Evolutionary conservation across 2,113 vertebrate species (phyloP), one percentile per base, ranked within the genome.

Genomic region (Zosterops lateralis): DNA sequence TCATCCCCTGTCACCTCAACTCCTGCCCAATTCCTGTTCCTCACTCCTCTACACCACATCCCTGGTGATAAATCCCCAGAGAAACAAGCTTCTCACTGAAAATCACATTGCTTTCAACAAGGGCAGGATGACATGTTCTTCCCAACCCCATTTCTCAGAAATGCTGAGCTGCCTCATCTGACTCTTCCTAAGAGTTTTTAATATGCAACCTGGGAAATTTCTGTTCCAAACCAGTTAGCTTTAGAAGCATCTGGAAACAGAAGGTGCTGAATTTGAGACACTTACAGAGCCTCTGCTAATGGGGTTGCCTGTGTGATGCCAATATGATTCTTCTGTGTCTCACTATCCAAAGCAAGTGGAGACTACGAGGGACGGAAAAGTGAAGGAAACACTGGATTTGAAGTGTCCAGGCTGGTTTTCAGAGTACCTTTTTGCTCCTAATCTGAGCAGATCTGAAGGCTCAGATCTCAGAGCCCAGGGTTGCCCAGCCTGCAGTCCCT

Each of bases 281-380:
- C 17, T 22, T 29, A 32, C 83, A 50, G 40, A 50, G 40, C 21
- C 64, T 70, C 58, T 70, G 28, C 36, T 72, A 4, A 12, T 2
- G 17, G 6, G 48, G 24, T 4, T 53, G 74, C 26, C 34, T 2
- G 0, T 3, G 3, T 29, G 38, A 28, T 1, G 10, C 20, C 45
- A 18, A 2, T 4, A 4, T 13, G n/a, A 17, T 40, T 84, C 42
- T 60, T 29, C 4, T 1, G 3, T 15, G 17, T 19, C 51, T 57
- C 60, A 2, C 38, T 42, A 9, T 3, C 26, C 66, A 87, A 76
- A 58, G 60, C 53, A 67, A 38, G 11, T 16, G 13, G 26, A 88
- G 47, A n/a, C 38, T 36, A 24, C 0, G 0, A 62, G 76, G 38
- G 22, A 32, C 29, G 18, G 65, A 36, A 31, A 84, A 51, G 48